Conservation (phyloP, 92 coral and sea anemone genomes). For the Epizoanthus fatuus region DNA sequence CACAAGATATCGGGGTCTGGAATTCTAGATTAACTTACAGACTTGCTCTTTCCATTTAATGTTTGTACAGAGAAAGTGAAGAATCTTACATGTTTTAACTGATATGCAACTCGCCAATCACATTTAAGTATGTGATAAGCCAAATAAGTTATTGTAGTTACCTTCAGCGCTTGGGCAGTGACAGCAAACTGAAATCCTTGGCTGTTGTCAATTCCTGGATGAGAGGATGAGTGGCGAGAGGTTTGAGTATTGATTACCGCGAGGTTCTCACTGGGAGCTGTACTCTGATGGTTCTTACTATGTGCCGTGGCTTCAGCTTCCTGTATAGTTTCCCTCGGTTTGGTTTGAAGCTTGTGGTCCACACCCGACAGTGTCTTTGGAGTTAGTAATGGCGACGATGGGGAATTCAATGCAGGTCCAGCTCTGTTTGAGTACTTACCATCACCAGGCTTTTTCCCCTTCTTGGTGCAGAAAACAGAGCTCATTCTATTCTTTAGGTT, state of each 20-base stretch:
- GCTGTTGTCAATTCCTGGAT: neutral
- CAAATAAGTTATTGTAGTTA: neutral
- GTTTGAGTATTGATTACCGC: neutral
- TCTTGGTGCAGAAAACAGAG: constrained; percentile 37
- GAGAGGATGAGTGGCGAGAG: neutral
- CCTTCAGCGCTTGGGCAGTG: neutral
- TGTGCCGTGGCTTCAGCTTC: neutral
- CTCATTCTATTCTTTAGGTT: constrained; percentile 37
- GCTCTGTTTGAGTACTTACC: neutral
- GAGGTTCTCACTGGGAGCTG: neutral
- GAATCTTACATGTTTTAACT: too few species aligned
- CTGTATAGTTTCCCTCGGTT: neutral
- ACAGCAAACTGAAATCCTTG: neutral
- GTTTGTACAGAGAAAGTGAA: too few species aligned
- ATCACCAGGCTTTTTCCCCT: constrained; percentile 16
- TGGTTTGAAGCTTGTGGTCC: neutral
- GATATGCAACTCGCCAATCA: too few species aligned
- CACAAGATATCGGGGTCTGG: too few species aligned
- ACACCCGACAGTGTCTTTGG: neutral
- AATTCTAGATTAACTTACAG: too few species aligned
- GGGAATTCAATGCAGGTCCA: neutral
- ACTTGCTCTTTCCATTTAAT: too few species aligned
- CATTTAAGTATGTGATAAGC: too few species aligned
- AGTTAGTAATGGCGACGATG: neutral
- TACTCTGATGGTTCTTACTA: neutral